phyloP scores from a whole-genome alignment of 2,797 vertebrate genomes.

The Erethizon dorsatum region DNA sequence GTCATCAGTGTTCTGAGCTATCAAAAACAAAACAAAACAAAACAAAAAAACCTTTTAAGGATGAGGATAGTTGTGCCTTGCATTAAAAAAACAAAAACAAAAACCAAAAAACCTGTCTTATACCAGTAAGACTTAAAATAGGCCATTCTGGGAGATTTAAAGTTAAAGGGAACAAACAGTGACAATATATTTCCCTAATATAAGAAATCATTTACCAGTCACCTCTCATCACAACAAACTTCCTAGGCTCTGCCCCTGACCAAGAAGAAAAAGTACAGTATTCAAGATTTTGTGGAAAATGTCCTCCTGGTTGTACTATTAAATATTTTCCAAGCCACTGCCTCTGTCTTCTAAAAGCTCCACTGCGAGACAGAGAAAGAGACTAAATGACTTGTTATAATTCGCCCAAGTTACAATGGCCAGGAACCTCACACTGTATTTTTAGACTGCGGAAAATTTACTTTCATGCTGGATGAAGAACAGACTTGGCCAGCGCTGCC shows the following conservation, averaged over 20 bases:
- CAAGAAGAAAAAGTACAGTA: neutral
- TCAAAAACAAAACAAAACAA: too few relatives aligned
- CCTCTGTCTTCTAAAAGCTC: slow-evolving; percentile 6
- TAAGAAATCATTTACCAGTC: neutral
- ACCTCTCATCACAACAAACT: neutral
- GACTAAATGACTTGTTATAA: neutral
- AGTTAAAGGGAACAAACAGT: neutral
- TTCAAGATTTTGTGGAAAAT: neutral
- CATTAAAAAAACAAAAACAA: neutral
- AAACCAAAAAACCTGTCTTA: too few relatives aligned
- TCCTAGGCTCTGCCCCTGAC: neutral
- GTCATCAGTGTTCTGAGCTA: neutral
- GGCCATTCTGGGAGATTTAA: neutral
- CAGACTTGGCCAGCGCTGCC: neutral
- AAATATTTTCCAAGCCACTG: neutral
- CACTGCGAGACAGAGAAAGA: neutral
- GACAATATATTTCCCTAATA: neutral
- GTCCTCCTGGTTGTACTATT: neutral
- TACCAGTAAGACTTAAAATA: neutral
- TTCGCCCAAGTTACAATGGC: neutral
- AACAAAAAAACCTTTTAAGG: neutral
- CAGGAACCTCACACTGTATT: neutral
- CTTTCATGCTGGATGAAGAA: neutral
- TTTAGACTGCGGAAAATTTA: neutral
- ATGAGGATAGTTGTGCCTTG: neutral